Conservation (phyloP, 2,113 vertebrate genomes). For the Gymnocephalus cernua region DNA sequence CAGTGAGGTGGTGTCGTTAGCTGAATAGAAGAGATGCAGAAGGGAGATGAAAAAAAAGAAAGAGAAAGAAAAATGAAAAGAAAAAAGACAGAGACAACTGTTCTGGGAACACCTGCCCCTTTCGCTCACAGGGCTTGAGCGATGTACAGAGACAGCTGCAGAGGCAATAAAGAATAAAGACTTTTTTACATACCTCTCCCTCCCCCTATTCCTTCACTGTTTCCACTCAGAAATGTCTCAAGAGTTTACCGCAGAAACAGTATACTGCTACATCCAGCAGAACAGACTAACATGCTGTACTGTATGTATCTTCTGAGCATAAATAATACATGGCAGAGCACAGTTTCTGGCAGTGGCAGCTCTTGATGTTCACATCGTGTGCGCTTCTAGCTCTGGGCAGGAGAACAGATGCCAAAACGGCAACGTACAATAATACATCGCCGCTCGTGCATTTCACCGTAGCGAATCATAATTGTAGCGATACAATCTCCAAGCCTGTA, state of each 20-base stretch:
- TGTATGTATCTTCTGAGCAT: constrained; percentile 68
- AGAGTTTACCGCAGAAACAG: constrained; percentile 38
- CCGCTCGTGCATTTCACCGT: constrained; percentile 38
- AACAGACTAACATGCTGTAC: constrained; percentile 27
- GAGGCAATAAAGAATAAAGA: constrained; percentile 73
- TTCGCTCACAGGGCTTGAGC: constrained; percentile 69
- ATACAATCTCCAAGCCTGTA: constrained; percentile 49
- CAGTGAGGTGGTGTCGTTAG: constrained; percentile 73
- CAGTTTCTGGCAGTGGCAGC: constrained; percentile 70
- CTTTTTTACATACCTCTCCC: constrained; percentile 55
- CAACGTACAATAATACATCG: constrained; percentile 55
- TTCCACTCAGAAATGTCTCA: constrained; percentile 45
- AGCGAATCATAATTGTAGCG: constrained; percentile 45
- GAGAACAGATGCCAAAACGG: constrained; percentile 77
- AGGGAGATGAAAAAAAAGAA: constrained; percentile 31
- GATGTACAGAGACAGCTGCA: constrained; percentile 77
- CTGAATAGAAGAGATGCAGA: constrained; percentile 60
- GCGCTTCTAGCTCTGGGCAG: constrained; percentile 68
- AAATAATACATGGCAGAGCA: constrained; percentile 75
- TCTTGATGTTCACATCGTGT: constrained; percentile 75
- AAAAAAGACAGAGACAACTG: constrained; percentile 70
- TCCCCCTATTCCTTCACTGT: constrained; percentile 30
- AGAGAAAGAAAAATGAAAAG: neutral
- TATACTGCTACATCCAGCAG: constrained; percentile 49
- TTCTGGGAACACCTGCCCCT: constrained; percentile 79